Evolutionary conservation across 2,888 invertebrate species (phyloP).

Genomic region (Lepidochrysops patricia): DNA sequence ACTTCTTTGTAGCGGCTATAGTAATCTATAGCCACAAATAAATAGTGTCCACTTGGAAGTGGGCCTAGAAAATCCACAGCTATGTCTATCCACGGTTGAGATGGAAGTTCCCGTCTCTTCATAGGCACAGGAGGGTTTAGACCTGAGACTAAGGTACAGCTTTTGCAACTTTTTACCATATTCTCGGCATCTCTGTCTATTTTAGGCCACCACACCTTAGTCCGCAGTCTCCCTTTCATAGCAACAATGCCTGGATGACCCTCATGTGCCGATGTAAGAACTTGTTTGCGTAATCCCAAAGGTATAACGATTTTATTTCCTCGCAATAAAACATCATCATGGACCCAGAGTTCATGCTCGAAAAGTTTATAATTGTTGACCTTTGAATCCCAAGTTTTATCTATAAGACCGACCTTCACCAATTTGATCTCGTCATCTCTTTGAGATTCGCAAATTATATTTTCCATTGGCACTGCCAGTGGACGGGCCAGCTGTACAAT

Average conservation of each 20-base stretch:
- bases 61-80: constrained; percentile 27
- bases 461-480: constrained; percentile 17
- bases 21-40: constrained; percentile 28
- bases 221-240: no score
- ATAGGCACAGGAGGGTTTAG: constrained; percentile 23
- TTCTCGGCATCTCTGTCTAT: constrained; percentile 31
- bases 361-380: constrained; percentile 28
- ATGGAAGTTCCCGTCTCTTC: constrained; percentile 24
- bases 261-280: constrained; percentile 27
- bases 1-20: constrained; percentile 27
- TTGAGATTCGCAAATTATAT: constrained; percentile 17
- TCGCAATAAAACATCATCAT: constrained; percentile 25
- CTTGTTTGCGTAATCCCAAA: constrained; percentile 12
- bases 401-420: constrained; percentile 21
- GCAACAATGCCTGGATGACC: no score
- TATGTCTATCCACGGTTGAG: constrained; percentile 25
- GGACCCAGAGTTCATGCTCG: constrained; percentile 31
- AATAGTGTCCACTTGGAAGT: constrained; percentile 24
- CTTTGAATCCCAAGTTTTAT: constrained; percentile 22
- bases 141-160: constrained; percentile 23
- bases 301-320: constrained; percentile 27
- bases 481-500: constrained; percentile 22
- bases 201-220: constrained; percentile 41
- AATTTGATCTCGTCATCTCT: constrained; percentile 15
- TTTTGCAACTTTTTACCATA: no score